phyloP scores from a whole-genome alignment of 1,140 invertebrate species.

The honey bee (Apis mellifera) region Amel_HAv3.1 CM009945.2:6974501-6975000 shows the following conservation, averaged over 20 bases:
- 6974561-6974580: conserved; percentile 47
- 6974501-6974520: not conserved
- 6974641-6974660: conserved; percentile 47
- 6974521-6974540: not conserved
- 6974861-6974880: conserved; percentile 53
- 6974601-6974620: conserved; percentile 52
- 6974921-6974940: not conserved
- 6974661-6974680: not conserved
- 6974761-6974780: conserved; percentile 64
- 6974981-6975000: too few species aligned
- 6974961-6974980: too few species aligned
- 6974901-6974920: not conserved
- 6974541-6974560: conserved; percentile 64
- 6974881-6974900: not conserved
- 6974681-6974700: conserved; percentile 9
- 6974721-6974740: conserved; percentile 60
- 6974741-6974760: conserved; percentile 60
- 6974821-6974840: not conserved
- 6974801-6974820: conserved; percentile 29
- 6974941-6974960: not conserved
- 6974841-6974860: conserved; percentile 43
- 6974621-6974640: conserved; percentile 29
- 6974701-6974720: conserved; percentile 49
- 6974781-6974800: conserved; percentile 44
- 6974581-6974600: conserved; percentile 50